These are phyloP conservation scores for Caenorhabditis drosophilae DNA, from an alignment of 2,888 invertebrate genomes.

Conservation along the genomic window DNA sequence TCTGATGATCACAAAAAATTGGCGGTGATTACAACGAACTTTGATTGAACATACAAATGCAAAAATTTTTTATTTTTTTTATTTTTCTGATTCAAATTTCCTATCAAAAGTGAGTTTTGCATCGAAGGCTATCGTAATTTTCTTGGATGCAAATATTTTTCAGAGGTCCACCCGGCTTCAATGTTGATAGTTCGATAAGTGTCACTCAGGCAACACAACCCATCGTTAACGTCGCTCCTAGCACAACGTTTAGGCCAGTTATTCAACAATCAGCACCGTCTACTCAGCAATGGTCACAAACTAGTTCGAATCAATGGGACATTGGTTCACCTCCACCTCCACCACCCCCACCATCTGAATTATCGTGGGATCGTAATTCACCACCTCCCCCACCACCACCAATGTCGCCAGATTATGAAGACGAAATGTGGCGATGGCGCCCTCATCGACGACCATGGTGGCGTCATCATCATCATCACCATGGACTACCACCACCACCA, in stretches of 20 bases:
- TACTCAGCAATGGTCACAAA: conserved; percentile 1
- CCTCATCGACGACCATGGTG: conserved; percentile 16
- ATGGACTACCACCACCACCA: conserved; percentile 10
- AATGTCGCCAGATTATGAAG: conserved; percentile 2
- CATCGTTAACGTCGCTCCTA: conserved; percentile 5
- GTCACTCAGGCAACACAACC: not conserved
- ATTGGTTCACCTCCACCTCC: conserved; percentile 17
- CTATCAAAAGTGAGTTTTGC: too few species aligned
- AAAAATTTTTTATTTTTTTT: too few species aligned
- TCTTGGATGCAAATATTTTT: too few species aligned
- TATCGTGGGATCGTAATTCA: not conserved
- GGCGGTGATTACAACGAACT: too few species aligned
- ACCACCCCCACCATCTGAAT: too few species aligned
- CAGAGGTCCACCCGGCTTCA: conserved; percentile 29
- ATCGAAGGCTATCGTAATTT: too few species aligned
- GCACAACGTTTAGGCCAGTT: conserved; percentile 19
- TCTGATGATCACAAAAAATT: too few species aligned
- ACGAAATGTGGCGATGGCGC: conserved; percentile 15
- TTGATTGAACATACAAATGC: too few species aligned
- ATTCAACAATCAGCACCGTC: conserved; percentile 5
- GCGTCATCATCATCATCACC: conserved; percentile 5
- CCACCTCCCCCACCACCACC: conserved; percentile 3
- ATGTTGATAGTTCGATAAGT: not conserved
- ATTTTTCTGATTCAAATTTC: too few species aligned
- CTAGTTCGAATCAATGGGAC: conserved; percentile 10